Evolutionary conservation across 1,140 invertebrate genomes (phyloP).

Genomic region (Ptiloglossa arizonensis): DNA sequence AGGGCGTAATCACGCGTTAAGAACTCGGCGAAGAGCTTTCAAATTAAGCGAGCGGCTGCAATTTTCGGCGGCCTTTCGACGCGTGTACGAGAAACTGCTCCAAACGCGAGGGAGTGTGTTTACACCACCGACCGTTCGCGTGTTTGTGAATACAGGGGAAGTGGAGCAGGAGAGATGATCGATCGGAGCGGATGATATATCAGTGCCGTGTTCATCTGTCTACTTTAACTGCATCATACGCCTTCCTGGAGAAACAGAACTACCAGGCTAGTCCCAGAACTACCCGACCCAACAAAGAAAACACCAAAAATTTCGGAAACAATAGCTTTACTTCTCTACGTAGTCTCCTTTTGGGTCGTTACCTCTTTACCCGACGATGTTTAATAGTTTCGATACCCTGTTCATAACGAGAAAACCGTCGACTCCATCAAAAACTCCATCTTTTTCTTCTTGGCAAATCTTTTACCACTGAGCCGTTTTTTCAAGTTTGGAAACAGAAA

Average conservation of each 20-base stretch:
- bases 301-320: too few relatives aligned
- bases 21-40: conserved; percentile 47
- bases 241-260: conserved; percentile 38
- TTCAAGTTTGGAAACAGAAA: too few relatives aligned
- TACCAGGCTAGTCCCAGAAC: too few relatives aligned
- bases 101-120: not conserved
- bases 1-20: conserved; percentile 53
- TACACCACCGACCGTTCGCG: not conserved
- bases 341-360: too few relatives aligned
- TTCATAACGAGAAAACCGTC: too few relatives aligned
- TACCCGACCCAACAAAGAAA: too few relatives aligned
- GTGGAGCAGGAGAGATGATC: conserved; percentile 37
- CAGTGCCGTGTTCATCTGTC: conserved; percentile 47
- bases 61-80: conserved; percentile 37
- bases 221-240: conserved; percentile 37
- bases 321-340: too few relatives aligned
- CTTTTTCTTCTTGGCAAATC: too few relatives aligned
- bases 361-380: too few relatives aligned
- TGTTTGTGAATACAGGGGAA: conserved; percentile 51
- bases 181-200: conserved; percentile 56
- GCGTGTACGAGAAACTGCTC: not conserved
- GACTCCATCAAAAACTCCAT: too few relatives aligned
- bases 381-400: too few relatives aligned
- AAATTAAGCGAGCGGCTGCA: conserved; percentile 47
- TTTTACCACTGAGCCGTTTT: too few relatives aligned